phyloP scores from a whole-genome alignment of 1,140 invertebrate genomes.

The Pseudoatta argentina region DNA sequence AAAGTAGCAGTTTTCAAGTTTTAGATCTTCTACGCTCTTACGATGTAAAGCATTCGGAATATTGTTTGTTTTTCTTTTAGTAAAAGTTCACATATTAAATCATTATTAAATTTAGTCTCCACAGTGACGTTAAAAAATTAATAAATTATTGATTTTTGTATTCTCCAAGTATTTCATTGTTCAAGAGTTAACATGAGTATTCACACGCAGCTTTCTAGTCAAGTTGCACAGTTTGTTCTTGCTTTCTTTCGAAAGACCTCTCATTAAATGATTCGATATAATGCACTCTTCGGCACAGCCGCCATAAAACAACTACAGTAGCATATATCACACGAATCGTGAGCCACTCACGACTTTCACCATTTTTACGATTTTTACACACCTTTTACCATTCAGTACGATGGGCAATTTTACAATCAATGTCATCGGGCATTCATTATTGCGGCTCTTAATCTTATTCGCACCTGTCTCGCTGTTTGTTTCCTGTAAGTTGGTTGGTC shows the following conservation, averaged over 20 bases:
- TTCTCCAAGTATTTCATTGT: constrained; percentile 9
- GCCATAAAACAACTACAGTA: neutral
- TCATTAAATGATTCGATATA: constrained; percentile 46
- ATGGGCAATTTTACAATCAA: constrained; percentile 19
- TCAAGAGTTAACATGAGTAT: constrained; percentile 3
- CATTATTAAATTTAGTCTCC: neutral
- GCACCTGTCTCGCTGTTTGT: neutral
- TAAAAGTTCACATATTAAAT: neutral
- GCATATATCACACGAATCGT: constrained; percentile 49
- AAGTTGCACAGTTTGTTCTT: constrained; percentile 34
- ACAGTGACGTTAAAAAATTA: neutral
- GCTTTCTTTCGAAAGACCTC: constrained; percentile 56
- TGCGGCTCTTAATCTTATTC: neutral
- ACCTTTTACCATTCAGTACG: neutral
- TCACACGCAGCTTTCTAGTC: constrained; percentile 44
- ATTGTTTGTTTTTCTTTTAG: neutral
- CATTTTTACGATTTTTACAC: constrained; percentile 55
- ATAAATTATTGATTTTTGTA: neutral
- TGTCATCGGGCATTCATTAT: neutral
- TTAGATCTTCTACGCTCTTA: too few species aligned
- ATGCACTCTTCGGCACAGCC: constrained; percentile 20
- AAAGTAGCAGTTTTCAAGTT: too few species aligned
- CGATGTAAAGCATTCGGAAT: neutral
- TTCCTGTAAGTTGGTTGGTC: constrained; percentile 41
- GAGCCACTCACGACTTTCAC: constrained; percentile 62